A percentile compares a stretch with the other conserved stretches of the same genome.
Evolutionary conservation across 2,888 invertebrate species (phyloP).

Genomic region (Drosophila birchii): DNA sequence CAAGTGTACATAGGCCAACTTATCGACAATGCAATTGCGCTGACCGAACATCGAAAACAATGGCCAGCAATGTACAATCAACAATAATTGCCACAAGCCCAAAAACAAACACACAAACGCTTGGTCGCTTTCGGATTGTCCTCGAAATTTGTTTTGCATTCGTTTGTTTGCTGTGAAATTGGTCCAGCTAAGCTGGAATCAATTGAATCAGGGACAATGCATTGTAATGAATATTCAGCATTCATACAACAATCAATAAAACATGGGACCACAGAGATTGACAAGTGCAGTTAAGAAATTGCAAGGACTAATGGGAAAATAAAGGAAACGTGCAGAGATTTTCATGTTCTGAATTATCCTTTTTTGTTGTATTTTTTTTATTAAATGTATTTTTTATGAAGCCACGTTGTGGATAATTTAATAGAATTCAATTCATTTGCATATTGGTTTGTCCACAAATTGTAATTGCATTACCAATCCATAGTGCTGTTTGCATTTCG

Average conservation of each 20-base stretch:
- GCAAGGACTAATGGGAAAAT: slow-evolving; percentile 15
- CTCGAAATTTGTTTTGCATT: slow-evolving; percentile 24
- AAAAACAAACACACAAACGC: slow-evolving; percentile 41
- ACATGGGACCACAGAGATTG: slow-evolving; percentile 18
- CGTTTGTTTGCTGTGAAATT: slow-evolving; percentile 34
- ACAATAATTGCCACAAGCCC: slow-evolving; percentile 55
- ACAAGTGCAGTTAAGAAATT: slow-evolving; percentile 26
- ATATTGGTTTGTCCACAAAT: slow-evolving; percentile 3
- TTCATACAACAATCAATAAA: slow-evolving; percentile 20
- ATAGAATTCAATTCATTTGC: neutral
- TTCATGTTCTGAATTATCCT: neutral
- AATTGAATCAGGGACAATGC: slow-evolving; percentile 50
- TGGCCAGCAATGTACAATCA: slow-evolving; percentile 46
- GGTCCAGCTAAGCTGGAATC: slow-evolving; percentile 44
- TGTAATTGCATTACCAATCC: neutral
- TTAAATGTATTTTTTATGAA: neutral
- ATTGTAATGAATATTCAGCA: slow-evolving; percentile 42
- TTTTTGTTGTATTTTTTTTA: neutral
- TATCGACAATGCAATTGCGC: slow-evolving; percentile 33
- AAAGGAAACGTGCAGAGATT: slow-evolving; percentile 1
- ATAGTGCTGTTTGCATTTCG: neutral
- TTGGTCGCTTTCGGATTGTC: slow-evolving; percentile 19
- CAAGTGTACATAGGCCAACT: slow-evolving; percentile 39
- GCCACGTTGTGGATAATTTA: neutral
- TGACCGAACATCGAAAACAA: slow-evolving; percentile 42